Conservation (phyloP, 2,113 vertebrate species). For the Cyanoramphus novaezelandiae region DNA sequence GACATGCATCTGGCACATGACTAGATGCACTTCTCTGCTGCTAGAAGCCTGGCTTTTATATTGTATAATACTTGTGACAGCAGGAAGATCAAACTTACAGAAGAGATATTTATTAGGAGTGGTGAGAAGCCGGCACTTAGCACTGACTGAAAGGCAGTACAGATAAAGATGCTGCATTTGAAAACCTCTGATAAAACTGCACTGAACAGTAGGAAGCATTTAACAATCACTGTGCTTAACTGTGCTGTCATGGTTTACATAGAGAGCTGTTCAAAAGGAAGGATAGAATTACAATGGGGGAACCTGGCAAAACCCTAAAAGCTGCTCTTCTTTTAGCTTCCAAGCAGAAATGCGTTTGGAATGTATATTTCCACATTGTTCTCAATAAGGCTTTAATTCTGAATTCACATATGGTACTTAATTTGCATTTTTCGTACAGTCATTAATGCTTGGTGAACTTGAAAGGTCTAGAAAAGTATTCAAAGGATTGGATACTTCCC, state of each 20-base stretch:
- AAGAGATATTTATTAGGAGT: background rate
- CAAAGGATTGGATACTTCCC: constrained; percentile 44
- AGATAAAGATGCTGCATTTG: constrained; percentile 19
- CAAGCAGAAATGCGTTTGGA: constrained; percentile 43
- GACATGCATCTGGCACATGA: background rate
- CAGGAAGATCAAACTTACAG: background rate
- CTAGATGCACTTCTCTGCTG: background rate
- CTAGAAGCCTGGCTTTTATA: background rate
- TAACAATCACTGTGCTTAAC: constrained; percentile 22
- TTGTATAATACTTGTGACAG: background rate
- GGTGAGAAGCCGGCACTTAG: background rate
- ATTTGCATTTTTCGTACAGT: constrained; percentile 58
- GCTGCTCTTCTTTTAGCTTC: constrained; percentile 8
- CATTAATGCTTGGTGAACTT: constrained; percentile 38
- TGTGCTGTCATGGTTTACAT: constrained; percentile 27
- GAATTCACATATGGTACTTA: constrained; percentile 51
- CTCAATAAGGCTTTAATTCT: constrained; percentile 28
- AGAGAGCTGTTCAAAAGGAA: background rate
- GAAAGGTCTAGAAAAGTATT: constrained; percentile 58
- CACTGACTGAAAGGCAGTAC: background rate
- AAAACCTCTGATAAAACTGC: background rate
- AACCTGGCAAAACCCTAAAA: constrained; percentile 55
- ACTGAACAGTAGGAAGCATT: constrained; percentile 21
- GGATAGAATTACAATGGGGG: constrained; percentile 6
- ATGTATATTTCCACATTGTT: constrained; percentile 30